phyloP scores from a whole-genome alignment of 2,888 invertebrate species.

The Empis stercorea region DNA sequence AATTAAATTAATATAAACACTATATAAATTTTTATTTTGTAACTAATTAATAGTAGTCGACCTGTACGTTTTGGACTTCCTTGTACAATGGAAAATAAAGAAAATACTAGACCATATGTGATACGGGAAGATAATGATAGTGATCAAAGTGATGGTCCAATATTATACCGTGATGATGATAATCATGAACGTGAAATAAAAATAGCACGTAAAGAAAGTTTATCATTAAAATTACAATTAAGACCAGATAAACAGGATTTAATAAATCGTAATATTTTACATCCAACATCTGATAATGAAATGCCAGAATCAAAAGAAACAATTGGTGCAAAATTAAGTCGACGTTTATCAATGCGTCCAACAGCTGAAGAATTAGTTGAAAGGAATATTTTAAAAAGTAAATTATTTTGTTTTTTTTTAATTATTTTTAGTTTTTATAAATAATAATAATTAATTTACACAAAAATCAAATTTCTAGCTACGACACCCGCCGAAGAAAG shows the following conservation, averaged over 20 bases:
- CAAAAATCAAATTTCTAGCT: too few species aligned
- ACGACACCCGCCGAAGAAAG: constrained; percentile 92
- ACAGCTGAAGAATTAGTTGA: constrained; percentile 96
- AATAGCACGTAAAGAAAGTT: constrained; percentile 89
- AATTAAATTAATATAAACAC: too few species aligned
- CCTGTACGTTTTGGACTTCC: constrained; percentile 68
- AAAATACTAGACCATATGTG: constrained; percentile 69
- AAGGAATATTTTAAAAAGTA: constrained; percentile 95
- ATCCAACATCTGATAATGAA: constrained; percentile 82
- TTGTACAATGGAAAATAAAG: constrained; percentile 74
- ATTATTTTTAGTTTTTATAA: too few species aligned
- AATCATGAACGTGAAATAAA: constrained; percentile 60
- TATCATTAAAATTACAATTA: constrained; percentile 85
- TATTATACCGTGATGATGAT: constrained; percentile 61
- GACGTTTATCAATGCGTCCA: constrained; percentile 94
- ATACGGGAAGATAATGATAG: constrained; percentile 51
- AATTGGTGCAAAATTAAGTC: constrained; percentile 83
- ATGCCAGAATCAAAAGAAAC: constrained; percentile 85
- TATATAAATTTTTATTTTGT: too few species aligned
- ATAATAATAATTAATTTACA: too few species aligned
- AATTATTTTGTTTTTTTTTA: constrained; percentile 30
- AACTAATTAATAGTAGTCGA: constrained; percentile 46
- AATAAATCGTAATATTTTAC: constrained; percentile 88
- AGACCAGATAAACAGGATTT: constrained; percentile 87
- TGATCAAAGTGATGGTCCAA: constrained; percentile 50